Evolutionary conservation across 2,888 invertebrate genomes (phyloP).

Genomic region (Autographa gamma): DNA sequence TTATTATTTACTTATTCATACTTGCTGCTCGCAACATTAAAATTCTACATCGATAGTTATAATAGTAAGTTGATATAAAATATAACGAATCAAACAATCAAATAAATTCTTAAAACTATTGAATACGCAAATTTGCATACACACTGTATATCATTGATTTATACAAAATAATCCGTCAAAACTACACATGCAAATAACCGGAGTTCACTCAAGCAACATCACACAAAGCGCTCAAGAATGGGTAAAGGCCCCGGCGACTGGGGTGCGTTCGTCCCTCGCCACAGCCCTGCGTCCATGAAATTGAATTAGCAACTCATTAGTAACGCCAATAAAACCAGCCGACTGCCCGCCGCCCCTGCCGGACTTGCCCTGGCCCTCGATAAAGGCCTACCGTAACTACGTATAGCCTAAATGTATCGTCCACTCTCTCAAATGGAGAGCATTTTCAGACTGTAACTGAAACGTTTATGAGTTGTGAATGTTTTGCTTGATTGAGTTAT

Average conservation of each 20-base stretch:
- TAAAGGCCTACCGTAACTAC: slow-evolving; percentile 45
- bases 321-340: slow-evolving; percentile 87
- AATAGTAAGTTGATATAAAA: too few relatives aligned
- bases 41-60: too few relatives aligned
- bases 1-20: too few relatives aligned
- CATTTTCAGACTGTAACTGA: slow-evolving; percentile 43
- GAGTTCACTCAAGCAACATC: not conserved
- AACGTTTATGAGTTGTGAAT: not conserved
- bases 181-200: slow-evolving; percentile 1
- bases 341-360: slow-evolving; percentile 64
- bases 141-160: too few relatives aligned
- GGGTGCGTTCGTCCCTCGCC: slow-evolving; percentile 16
- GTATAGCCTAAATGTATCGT: slow-evolving; percentile 25
- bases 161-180: not conserved
- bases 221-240: slow-evolving; percentile 32
- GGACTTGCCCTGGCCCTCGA: slow-evolving; percentile 49
- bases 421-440: slow-evolving; percentile 38
- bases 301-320: slow-evolving; percentile 89
- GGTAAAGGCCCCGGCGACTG: slow-evolving; percentile 34
- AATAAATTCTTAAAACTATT: not conserved
- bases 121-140: too few relatives aligned
- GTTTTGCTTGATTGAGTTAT: not conserved
- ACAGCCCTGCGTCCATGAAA: slow-evolving; percentile 82
- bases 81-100: too few relatives aligned
- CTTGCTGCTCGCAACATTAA: too few relatives aligned